A percentile compares a stretch with the other conserved stretches of the same genome.
These are phyloP conservation scores for Acridotheres tristis DNA, from an alignment of 2,797 vertebrate species.

Conservation along the genomic window DNA sequence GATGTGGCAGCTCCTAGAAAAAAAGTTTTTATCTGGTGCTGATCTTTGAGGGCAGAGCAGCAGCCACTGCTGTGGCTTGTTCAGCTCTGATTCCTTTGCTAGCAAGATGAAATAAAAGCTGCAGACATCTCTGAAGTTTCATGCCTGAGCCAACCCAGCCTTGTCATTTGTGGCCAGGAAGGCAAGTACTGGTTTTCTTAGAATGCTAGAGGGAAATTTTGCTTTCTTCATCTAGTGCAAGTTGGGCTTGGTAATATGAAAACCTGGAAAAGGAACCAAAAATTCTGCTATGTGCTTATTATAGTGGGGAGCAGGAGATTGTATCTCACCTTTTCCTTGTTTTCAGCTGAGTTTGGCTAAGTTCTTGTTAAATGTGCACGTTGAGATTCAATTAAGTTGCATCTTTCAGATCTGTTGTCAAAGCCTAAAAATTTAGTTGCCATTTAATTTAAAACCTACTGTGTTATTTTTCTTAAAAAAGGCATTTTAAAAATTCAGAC, in stretches of 20 bases:
- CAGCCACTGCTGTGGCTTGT: background rate
- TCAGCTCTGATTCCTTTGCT: background rate
- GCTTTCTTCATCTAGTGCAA: background rate
- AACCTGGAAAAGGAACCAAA: background rate
- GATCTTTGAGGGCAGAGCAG: background rate
- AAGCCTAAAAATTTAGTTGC: background rate
- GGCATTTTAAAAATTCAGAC: background rate
- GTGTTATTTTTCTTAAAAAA: background rate
- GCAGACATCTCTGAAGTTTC: background rate
- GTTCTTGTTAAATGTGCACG: background rate
- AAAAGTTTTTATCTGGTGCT: background rate
- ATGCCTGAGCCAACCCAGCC: background rate
- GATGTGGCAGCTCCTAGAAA: background rate
- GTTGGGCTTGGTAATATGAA: background rate
- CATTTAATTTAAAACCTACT: background rate
- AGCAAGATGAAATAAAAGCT: background rate
- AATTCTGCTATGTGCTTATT: background rate
- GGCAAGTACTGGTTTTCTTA: constrained; percentile 22
- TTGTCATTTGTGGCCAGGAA: constrained; percentile 5
- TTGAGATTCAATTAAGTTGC: background rate
- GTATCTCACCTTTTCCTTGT: background rate
- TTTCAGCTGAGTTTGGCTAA: background rate
- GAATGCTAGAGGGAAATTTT: constrained; percentile 37
- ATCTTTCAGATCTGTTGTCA: background rate
- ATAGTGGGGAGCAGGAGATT: background rate